Conservation (phyloP, 2,797 vertebrate genomes). For the Rousettus madagascariensis region DNA sequence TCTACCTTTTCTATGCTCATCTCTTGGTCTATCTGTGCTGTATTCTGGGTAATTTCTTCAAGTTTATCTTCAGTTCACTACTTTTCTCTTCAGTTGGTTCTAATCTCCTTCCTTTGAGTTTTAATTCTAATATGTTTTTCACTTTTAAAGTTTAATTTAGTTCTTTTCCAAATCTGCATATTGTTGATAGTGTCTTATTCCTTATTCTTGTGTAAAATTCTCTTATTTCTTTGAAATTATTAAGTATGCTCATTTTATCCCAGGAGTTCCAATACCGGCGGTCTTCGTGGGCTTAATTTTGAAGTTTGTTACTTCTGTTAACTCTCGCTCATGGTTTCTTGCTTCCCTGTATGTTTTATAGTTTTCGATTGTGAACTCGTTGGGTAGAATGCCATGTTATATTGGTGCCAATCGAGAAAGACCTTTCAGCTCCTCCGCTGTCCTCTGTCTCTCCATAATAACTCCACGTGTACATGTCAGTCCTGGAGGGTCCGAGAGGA, state of each 20-base stretch:
- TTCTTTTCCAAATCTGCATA: neutral
- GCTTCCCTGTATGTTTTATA: neutral
- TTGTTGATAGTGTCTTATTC: neutral
- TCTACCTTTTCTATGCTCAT: neutral
- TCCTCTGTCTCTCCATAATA: neutral
- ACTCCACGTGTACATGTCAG: too few species aligned
- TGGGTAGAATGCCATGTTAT: neutral
- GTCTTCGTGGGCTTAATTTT: neutral
- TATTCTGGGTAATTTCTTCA: conserved; percentile 9
- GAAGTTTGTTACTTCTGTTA: neutral
- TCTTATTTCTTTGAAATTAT: neutral
- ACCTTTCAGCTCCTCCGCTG: neutral
- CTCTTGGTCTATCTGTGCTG: neutral
- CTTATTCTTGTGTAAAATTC: neutral
- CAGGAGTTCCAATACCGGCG: neutral
- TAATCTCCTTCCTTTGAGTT: neutral
- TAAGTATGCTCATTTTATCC: neutral
- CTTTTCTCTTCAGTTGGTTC: neutral
- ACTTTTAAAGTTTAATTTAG: neutral
- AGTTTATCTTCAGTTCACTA: neutral
- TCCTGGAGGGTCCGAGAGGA: neutral
- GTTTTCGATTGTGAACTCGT: neutral
- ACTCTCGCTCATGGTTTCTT: neutral
- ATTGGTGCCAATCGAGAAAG: neutral
- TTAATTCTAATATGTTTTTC: conserved; percentile 1